These are phyloP conservation scores for Caenorhabditis inopinata DNA, from an alignment of 1,140 invertebrate genomes.

Conservation along the genomic window DNA sequence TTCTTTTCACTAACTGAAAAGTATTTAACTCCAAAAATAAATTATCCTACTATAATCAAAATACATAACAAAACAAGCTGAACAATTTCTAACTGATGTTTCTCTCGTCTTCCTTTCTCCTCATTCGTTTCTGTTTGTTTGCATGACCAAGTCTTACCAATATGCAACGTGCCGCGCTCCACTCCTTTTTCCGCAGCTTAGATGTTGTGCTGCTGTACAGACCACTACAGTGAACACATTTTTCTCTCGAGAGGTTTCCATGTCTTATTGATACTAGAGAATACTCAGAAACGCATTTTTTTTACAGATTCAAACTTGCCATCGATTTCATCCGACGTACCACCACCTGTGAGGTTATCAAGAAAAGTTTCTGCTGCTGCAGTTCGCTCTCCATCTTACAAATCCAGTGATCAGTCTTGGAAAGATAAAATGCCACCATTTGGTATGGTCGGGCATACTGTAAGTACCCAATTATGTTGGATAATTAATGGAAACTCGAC, in stretches of 20 bases:
- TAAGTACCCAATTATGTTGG: too few relatives aligned
- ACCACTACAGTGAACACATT: not conserved
- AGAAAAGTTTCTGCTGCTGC: not conserved
- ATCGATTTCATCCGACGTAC: not conserved
- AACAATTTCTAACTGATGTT: too few relatives aligned
- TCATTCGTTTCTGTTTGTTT: not conserved
- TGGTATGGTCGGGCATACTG: not conserved
- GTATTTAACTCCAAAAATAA: too few relatives aligned
- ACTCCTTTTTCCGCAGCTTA: not conserved
- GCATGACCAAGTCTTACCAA: not conserved
- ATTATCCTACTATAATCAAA: too few relatives aligned
- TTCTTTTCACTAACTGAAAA: too few relatives aligned
- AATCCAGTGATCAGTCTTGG: not conserved
- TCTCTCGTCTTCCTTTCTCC: not conserved
- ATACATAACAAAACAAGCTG: too few relatives aligned
- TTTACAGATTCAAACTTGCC: not conserved
- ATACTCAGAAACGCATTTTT: too few relatives aligned
- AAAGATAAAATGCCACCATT: slow-evolving; percentile 25
- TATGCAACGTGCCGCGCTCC: not conserved
- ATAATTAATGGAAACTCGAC: not conserved
- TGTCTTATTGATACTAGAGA: too few relatives aligned
- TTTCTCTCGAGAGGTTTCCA: not conserved
- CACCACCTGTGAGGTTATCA: not conserved
- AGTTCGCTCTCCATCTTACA: not conserved
- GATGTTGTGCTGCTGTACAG: not conserved